Conservation (phyloP, 2,113 vertebrate species). For the Corythoichthys intestinalis region DNA sequence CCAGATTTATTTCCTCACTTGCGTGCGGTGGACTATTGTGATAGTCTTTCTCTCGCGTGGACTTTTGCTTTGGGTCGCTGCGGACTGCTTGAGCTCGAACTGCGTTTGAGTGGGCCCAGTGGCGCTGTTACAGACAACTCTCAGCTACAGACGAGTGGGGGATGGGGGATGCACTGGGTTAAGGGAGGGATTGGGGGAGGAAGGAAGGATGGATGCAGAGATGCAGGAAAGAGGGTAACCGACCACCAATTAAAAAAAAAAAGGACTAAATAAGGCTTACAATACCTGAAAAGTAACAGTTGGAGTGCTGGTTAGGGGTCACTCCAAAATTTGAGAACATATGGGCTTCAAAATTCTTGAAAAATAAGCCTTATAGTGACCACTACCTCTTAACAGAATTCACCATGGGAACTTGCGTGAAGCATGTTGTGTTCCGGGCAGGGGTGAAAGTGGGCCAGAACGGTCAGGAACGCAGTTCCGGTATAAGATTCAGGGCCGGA, state of each 20-base stretch:
- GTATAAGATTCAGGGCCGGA: too few species aligned
- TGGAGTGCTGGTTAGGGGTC: too few species aligned
- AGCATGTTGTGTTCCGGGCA: too few species aligned
- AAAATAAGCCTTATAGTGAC: too few species aligned
- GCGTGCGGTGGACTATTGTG: slow-evolving; percentile 11
- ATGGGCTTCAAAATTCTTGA: too few species aligned
- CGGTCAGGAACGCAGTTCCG: too few species aligned
- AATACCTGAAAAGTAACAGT: background rate
- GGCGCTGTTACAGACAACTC: slow-evolving; percentile 59
- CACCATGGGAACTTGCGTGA: too few species aligned
- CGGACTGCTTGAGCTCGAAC: slow-evolving; percentile 51
- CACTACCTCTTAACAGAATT: too few species aligned
- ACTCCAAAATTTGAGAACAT: too few species aligned
- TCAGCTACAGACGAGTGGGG: slow-evolving; percentile 62
- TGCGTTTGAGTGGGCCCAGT: slow-evolving; percentile 58
- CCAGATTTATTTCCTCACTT: slow-evolving; percentile 8
- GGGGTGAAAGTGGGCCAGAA: too few species aligned
- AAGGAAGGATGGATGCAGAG: slow-evolving; percentile 46
- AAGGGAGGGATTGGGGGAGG: slow-evolving; percentile 38
- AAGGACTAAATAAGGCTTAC: background rate
- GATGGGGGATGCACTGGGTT: slow-evolving; percentile 67
- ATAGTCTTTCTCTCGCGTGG: slow-evolving; percentile 22
- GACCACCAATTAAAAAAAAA: background rate
- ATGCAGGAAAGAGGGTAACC: slow-evolving; percentile 41
- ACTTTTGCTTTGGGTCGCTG: slow-evolving; percentile 36